Evolutionary conservation across 2,888 invertebrate species (phyloP), one percentile per base, ranked within the genome.

Genomic region (Melipona beecheii): DNA sequence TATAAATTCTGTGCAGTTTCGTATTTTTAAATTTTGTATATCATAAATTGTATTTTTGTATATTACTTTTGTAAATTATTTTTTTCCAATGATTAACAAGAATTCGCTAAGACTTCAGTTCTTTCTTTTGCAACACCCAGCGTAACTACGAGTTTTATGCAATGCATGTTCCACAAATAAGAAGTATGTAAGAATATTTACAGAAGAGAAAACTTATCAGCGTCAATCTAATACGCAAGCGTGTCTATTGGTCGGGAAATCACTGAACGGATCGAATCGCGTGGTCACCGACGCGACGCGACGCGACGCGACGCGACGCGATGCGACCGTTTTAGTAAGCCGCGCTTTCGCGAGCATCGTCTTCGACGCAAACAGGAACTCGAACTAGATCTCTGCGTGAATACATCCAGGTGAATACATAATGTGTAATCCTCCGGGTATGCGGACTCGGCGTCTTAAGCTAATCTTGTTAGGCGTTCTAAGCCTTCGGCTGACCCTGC

Each of bases 391-490:
- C 92, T 91, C 87, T 89, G 87, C 91, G 92, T 90, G 91, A 92
- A 92, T 91, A 92, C 89, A 93, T 91, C 93, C 93, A 93, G 92
- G 93, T 93, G 94, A 94, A 94, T 93, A 93, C 94, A 93, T 94
- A 94, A 94, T 93, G 91, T 93, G 92, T 94, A 94, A 94, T 94
- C 94, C 94, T 92, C 91, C 89, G 92, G 91, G 93, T 93, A 94
- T 94, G 94, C 93, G 92, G 92, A 92, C 91, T 92, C 92, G 92
- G 91, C 92, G 92, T 93, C 93, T 94, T 94, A 93, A 92, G 93
- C 94, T 94, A 93, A 94, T 94, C 94, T 94, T 94, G 94, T 94
- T 94, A 94, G 94, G 90, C 90, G 91, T 91, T 91, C 91, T 92
- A 93, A 93, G 93, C 93, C 93, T 92, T 90, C 90, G 92, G 92